These are phyloP conservation scores for Phaetusa simplex DNA, from an alignment of 2,113 vertebrate species.

Conservation along the genomic window DNA sequence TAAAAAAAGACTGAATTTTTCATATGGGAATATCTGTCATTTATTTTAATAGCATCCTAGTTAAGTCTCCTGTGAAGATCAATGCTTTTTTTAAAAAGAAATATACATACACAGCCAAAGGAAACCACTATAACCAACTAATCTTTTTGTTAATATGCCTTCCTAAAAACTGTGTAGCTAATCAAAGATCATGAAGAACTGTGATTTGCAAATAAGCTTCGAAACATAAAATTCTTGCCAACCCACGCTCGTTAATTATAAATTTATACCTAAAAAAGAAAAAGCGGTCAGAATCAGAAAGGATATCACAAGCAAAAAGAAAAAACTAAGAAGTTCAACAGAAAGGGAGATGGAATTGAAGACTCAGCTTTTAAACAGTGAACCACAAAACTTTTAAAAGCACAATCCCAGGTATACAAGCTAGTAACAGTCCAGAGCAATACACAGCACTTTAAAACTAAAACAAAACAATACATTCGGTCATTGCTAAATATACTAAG, in stretches of 20 bases:
- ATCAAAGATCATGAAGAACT: neutral
- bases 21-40: neutral
- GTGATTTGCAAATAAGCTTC: neutral
- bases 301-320: neutral
- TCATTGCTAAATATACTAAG: neutral
- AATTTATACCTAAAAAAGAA: neutral
- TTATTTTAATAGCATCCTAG: neutral
- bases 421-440: neutral
- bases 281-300: neutral
- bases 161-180: neutral
- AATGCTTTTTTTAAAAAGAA: neutral
- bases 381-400: neutral
- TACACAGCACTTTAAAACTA: neutral
- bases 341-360: neutral
- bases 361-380: neutral
- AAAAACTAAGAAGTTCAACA: neutral
- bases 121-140: neutral
- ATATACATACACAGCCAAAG: neutral
- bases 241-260: rapidly evolving
- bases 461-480: neutral
- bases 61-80: neutral
- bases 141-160: neutral
- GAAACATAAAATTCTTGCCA: neutral
- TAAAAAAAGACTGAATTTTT: neutral
- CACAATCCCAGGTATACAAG: neutral